phyloP scores from a whole-genome alignment of 2,113 vertebrate species.

The Neogale vison region DNA sequence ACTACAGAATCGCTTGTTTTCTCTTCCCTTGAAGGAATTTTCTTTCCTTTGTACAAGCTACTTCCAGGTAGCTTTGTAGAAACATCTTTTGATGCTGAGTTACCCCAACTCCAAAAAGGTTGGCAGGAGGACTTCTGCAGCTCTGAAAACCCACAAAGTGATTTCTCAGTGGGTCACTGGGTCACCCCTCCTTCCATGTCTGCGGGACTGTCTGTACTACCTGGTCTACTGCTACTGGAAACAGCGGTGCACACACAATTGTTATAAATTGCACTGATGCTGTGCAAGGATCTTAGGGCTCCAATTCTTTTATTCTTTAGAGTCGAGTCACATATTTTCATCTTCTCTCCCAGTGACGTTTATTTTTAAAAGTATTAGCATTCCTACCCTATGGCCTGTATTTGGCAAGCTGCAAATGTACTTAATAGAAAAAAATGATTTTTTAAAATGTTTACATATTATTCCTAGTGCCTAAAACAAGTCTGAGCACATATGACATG shows the following conservation, averaged over 20 bases:
- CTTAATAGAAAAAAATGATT: neutral
- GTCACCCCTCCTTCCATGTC: neutral
- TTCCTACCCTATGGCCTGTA: neutral
- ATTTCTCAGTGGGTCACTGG: neutral
- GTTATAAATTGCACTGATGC: neutral
- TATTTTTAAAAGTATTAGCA: neutral
- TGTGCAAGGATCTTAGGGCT: neutral
- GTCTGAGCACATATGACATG: neutral
- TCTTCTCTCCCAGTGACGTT: neutral
- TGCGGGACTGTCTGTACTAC: accelerated
- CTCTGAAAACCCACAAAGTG: neutral
- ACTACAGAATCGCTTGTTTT: neutral
- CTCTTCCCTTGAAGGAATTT: neutral
- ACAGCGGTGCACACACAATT: too few species aligned
- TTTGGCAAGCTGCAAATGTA: neutral
- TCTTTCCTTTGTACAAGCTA: neutral
- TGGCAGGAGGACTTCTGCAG: neutral
- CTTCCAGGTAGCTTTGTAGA: neutral
- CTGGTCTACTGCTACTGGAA: accelerated
- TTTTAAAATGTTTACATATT: neutral
- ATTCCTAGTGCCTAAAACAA: neutral
- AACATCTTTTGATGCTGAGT: neutral
- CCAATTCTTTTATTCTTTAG: neutral
- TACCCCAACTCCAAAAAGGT: neutral
- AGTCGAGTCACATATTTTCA: neutral